Conservation (phyloP, 2,888 invertebrate genomes). For the Vesta saturnalis region DNA sequence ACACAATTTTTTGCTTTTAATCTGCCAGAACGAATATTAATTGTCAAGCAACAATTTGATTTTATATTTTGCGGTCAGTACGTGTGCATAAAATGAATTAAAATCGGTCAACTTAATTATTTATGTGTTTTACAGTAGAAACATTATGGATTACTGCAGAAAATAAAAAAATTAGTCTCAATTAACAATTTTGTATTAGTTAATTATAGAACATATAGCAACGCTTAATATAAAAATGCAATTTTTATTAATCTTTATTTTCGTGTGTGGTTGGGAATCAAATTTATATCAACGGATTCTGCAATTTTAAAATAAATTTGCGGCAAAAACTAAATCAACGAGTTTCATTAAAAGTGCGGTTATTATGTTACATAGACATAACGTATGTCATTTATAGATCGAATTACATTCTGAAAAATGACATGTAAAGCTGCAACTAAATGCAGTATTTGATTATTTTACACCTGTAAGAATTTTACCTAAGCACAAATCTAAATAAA, state of each 20-base stretch:
- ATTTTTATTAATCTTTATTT: conserved; percentile 29
- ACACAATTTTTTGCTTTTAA: conserved; percentile 20
- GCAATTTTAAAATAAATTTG: conserved; percentile 51
- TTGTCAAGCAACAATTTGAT: conserved; percentile 40
- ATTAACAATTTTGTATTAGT: background rate
- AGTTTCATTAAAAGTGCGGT: conserved; percentile 52
- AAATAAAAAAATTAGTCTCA: conserved; percentile 20
- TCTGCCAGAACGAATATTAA: conserved; percentile 25
- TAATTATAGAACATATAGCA: background rate
- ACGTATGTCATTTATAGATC: background rate
- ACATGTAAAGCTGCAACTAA: too few species aligned
- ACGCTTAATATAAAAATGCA: background rate
- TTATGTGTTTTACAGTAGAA: conserved; percentile 36
- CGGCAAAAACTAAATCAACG: conserved; percentile 47
- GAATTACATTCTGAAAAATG: background rate
- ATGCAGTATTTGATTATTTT: too few species aligned
- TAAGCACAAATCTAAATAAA: too few species aligned
- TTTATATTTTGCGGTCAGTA: conserved; percentile 38
- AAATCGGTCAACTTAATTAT: conserved; percentile 46
- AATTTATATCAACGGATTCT: conserved; percentile 50
- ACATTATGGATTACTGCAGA: conserved; percentile 26
- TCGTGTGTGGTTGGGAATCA: conserved; percentile 48
- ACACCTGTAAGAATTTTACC: too few species aligned
- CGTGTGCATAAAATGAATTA: conserved; percentile 38
- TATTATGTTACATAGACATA: conserved; percentile 23